phyloP scores from a whole-genome alignment of 2,888 invertebrate species.

The Galerucella calmariensis region DNA sequence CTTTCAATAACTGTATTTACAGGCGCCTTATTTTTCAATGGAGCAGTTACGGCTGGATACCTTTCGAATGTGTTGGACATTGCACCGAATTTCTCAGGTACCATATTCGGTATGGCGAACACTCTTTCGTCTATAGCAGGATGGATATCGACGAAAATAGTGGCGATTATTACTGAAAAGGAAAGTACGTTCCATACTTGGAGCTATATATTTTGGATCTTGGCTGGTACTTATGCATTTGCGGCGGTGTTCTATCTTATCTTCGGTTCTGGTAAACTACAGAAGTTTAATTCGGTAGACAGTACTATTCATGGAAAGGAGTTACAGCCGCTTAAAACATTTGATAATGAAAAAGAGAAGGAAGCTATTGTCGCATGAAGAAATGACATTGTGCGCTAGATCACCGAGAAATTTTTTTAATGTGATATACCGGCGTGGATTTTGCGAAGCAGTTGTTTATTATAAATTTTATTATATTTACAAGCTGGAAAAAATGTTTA shows the following conservation, averaged over 20 bases:
- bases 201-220: conserved; percentile 84
- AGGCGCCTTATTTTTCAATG: conserved; percentile 82
- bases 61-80: conserved; percentile 88
- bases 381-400: too few species aligned
- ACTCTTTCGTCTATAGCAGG: conserved; percentile 86
- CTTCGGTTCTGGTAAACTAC: conserved; percentile 77
- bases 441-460: too few species aligned
- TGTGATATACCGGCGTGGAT: too few species aligned
- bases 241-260: conserved; percentile 74
- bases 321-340: conserved; percentile 59
- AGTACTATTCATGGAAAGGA: conserved; percentile 54
- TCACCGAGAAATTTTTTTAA: too few species aligned
- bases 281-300: conserved; percentile 66
- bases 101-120: conserved; percentile 90
- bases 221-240: conserved; percentile 76
- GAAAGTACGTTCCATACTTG: conserved; percentile 81
- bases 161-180: conserved; percentile 78
- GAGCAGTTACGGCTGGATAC: conserved; percentile 87
- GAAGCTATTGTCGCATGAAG: conserved; percentile 44
- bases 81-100: conserved; percentile 89
- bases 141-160: conserved; percentile 84
- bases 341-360: conserved; percentile 54
- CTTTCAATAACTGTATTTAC: conserved; percentile 84
- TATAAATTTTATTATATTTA: too few species aligned
- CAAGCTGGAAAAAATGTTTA: too few species aligned